A percentile compares a stretch with the other conserved stretches of the same genome.
Conservation (phyloP, 2,888 invertebrate species). For the Agriotes lineatus region DNA sequence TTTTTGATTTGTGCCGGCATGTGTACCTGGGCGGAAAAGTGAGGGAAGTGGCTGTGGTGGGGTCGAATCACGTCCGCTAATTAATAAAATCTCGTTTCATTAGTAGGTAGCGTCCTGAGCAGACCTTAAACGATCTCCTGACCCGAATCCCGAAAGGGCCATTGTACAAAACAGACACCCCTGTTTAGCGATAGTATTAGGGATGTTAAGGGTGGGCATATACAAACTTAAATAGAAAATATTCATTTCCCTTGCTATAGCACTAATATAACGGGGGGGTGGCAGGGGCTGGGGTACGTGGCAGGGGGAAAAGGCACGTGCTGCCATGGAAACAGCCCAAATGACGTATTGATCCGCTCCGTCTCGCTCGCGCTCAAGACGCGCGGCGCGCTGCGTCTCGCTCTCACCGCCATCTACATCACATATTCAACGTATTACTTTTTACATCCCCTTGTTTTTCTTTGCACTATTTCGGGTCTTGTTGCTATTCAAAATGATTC, state of each 20-base stretch:
- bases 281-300: constrained; percentile 52
- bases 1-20: background rate
- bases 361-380: constrained; percentile 61
- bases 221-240: constrained; percentile 65
- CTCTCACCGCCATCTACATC: constrained; percentile 63
- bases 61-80: constrained; percentile 29
- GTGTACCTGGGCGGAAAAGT: constrained; percentile 3
- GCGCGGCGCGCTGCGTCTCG: constrained; percentile 55
- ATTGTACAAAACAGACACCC: constrained; percentile 39
- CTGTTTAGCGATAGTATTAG: constrained; percentile 44
- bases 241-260: constrained; percentile 64
- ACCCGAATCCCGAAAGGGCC: constrained; percentile 54
- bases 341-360: constrained; percentile 68
- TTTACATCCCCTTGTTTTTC: constrained; percentile 64
- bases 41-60: background rate
- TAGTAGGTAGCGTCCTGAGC: constrained; percentile 39
- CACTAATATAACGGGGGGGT: constrained; percentile 62
- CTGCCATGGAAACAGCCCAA: constrained; percentile 70
- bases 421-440: constrained; percentile 69
- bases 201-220: constrained; percentile 51
- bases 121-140: constrained; percentile 53
- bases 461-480: constrained; percentile 61
- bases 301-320: constrained; percentile 65
- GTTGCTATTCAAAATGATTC: constrained; percentile 53
- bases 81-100: constrained; percentile 42